Base-by-base conservation (phyloP, 2,797 vertebrate genomes). In the Chelon auratus region DNA sequence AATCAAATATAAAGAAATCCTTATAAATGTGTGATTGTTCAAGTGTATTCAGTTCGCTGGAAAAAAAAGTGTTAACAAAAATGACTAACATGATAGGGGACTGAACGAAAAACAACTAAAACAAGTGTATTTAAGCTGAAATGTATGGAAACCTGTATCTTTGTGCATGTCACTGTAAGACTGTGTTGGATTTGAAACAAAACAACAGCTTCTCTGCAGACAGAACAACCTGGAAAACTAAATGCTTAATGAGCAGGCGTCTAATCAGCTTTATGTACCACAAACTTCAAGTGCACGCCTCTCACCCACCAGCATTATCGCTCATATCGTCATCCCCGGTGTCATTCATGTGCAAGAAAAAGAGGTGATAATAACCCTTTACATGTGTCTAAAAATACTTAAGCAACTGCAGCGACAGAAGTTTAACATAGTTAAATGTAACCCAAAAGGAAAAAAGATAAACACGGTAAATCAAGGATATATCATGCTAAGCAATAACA, bases 201-300 rank as follows among this genome's bases (percentile, higher is more conserved):
- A 68, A 60, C 64, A 61, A 11, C 12, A 22, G n/a, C 57, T 30
- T 20, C 14, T 75, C 20, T 6, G 13, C 48, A 62, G 42, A 33
- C 36, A 36, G 33, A 79, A 63, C 45, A 48, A 50, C 8, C 61
- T 52, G 47, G 52, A 55, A 64, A 76, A 70, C 43, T 66, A 40
- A 84, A 79, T 62, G 57, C 56, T 80, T 80, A 81, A 84, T 83
- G 72, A 57, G 74, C 73, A 78, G 75, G 53, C 83, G 71, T 75
- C 81, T 70, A 85, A 82, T 84, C 78, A 85, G 47, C 64, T 30
- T 54, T 56, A 75, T 45, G 56, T 53, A 52, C 30, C 22, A 20
- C 33, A 10, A 53, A 26, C 48, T 57, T 43, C 52, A 60, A 50
- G 47, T 45, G 62, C 50, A 50, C 43, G 0, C 15, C 43, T 42